Conservation (phyloP, 2,888 invertebrate genomes). For the Euproctis similis region DNA sequence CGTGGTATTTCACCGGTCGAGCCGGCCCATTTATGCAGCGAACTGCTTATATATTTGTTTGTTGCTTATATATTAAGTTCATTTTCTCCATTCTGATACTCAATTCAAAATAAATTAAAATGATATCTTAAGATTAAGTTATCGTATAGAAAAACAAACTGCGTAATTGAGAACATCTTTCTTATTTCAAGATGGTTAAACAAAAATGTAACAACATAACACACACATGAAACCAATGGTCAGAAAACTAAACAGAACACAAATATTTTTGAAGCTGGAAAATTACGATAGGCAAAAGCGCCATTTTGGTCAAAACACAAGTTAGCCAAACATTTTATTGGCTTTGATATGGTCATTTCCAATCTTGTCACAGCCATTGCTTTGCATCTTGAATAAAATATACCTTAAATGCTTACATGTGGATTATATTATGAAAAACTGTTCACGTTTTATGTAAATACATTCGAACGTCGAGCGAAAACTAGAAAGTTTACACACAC, state of each 20-base stretch:
- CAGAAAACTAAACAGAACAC: neutral
- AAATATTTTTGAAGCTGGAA: neutral
- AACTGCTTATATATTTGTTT: no score
- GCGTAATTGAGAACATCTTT: neutral
- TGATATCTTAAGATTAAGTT: neutral
- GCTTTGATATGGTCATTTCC: slow-evolving; percentile 55
- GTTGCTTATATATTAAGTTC: no score
- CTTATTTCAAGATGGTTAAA: neutral
- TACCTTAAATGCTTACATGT: slow-evolving; percentile 59
- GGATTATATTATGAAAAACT: slow-evolving; percentile 72
- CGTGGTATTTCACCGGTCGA: no score
- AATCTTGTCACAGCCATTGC: slow-evolving; percentile 46
- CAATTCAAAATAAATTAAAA: no score
- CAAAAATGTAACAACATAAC: slow-evolving; percentile 4
- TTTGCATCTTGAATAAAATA: slow-evolving; percentile 58
- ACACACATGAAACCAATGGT: slow-evolving; percentile 1
- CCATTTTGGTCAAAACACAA: slow-evolving; percentile 23
- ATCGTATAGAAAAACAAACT: neutral
- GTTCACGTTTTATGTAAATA: slow-evolving; percentile 74
- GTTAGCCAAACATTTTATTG: slow-evolving; percentile 39
- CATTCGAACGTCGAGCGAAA: slow-evolving; percentile 63
- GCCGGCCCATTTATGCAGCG: no score
- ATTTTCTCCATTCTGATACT: no score
- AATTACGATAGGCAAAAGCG: slow-evolving; percentile 9
- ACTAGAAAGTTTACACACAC: slow-evolving; percentile 72